Evolutionary conservation across 2,888 invertebrate species (phyloP).

Genomic region (Eumacrocentrus americanus): DNA sequence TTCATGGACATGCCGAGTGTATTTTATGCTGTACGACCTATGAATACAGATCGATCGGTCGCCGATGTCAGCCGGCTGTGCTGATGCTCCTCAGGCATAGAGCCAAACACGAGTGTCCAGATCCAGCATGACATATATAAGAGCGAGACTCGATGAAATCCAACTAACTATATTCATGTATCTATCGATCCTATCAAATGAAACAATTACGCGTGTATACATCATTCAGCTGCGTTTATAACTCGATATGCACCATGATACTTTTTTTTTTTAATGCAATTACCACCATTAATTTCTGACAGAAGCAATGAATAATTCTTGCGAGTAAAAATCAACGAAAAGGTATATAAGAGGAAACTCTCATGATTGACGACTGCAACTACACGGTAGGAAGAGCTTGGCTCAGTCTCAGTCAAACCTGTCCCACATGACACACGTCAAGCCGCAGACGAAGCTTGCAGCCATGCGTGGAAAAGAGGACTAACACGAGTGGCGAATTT

Average conservation of each 20-base stretch:
- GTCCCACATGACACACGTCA: conserved; percentile 16
- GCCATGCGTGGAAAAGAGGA: not conserved
- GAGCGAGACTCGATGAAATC: not conserved
- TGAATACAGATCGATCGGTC: conserved; percentile 60
- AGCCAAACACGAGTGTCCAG: not conserved
- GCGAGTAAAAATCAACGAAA: not conserved
- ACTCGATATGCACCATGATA: not conserved
- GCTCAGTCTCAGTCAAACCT: conserved; percentile 28
- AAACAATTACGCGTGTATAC: conserved; percentile 3
- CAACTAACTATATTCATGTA: not conserved
- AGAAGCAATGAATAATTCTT: conserved; percentile 23
- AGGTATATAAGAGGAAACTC: conserved; percentile 3
- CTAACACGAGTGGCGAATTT: conserved; percentile 24
- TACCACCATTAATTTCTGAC: conserved; percentile 4
- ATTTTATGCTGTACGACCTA: conserved; percentile 62
- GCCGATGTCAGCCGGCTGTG: no score
- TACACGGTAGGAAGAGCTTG: conserved; percentile 20
- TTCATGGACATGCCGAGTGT: conserved; percentile 62
- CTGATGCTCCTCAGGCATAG: no score
- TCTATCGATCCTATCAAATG: not conserved
- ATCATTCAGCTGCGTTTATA: not conserved
- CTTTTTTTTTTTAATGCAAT: no score
- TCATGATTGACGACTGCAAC: conserved; percentile 21
- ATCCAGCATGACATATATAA: not conserved
- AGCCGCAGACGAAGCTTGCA: not conserved